Conservation (phyloP, 2,797 vertebrate genomes). For the Lycodopsis pacificus region DNA sequence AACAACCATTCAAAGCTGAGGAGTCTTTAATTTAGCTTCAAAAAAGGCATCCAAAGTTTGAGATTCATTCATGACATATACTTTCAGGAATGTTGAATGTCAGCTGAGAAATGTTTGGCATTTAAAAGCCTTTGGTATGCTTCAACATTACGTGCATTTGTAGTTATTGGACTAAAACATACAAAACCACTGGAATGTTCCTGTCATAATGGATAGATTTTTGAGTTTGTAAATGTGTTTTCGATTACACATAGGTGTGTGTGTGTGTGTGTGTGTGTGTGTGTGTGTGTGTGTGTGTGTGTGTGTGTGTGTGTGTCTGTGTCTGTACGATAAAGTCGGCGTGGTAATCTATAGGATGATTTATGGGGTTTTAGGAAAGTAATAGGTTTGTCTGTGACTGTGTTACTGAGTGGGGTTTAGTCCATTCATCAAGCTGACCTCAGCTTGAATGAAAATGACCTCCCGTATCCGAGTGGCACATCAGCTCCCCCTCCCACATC, state of each 20-base stretch:
- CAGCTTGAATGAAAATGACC: constrained; percentile 64
- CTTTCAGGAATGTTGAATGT: not conserved
- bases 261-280: not conserved
- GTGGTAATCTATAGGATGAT: constrained; percentile 60
- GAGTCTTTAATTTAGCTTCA: too few relatives aligned
- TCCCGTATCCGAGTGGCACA: constrained; percentile 32
- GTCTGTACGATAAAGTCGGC: not conserved
- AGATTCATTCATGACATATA: constrained; percentile 11
- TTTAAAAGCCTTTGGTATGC: not conserved
- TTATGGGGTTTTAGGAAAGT: constrained; percentile 63
- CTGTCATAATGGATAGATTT: not conserved
- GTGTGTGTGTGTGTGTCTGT: not conserved
- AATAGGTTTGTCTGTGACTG: constrained; percentile 61
- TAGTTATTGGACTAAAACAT: not conserved
- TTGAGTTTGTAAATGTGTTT: constrained; percentile 4
- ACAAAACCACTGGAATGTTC: not conserved
- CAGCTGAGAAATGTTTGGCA: not conserved
- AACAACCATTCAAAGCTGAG: too few relatives aligned
- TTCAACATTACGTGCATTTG: not conserved
- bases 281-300: not conserved
- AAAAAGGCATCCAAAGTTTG: not conserved
- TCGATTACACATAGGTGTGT: constrained; percentile 1
- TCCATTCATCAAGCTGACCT: constrained; percentile 71
- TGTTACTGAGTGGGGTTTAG: constrained; percentile 47
- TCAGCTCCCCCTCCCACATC: not conserved